Conservation (phyloP, 2,797 vertebrate genomes). For the Labroides dimidiatus region DNA sequence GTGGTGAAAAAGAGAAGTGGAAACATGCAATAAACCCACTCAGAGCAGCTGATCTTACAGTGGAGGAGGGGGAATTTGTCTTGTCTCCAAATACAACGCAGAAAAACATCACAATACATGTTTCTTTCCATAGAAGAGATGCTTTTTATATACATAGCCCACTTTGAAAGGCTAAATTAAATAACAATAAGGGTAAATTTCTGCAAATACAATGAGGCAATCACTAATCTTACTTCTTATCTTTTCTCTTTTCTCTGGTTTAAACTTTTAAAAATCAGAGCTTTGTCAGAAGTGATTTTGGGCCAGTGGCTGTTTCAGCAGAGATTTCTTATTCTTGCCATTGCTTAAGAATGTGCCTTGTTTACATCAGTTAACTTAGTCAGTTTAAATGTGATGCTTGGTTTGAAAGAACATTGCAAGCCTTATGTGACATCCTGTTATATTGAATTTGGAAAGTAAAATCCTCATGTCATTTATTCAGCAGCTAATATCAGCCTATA, state of each 20-base stretch:
- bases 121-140: conserved; percentile 52
- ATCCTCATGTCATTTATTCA: neutral
- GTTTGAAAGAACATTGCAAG: too few species aligned
- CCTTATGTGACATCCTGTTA: neutral
- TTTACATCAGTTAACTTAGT: too few species aligned
- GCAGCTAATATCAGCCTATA: too few species aligned
- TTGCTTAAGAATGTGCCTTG: too few species aligned
- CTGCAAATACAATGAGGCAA: too few species aligned
- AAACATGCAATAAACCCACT: conserved; percentile 76
- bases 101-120: conserved; percentile 48
- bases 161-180: conserved; percentile 13
- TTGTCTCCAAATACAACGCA: conserved; percentile 44
- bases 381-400: too few species aligned
- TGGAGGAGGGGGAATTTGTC: conserved; percentile 69
- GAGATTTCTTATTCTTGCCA: too few species aligned
- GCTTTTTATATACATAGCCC: conserved; percentile 26
- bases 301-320: too few species aligned
- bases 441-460: neutral
- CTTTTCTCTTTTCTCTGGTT: too few species aligned
- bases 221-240: too few species aligned
- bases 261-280: too few species aligned
- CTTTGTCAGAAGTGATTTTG: too few species aligned
- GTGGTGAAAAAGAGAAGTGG: conserved; percentile 61
- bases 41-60: conserved; percentile 55
- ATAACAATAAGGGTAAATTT: neutral